Evolutionary conservation across 2,888 invertebrate species (phyloP).

Genomic region (Thera britannica): DNA sequence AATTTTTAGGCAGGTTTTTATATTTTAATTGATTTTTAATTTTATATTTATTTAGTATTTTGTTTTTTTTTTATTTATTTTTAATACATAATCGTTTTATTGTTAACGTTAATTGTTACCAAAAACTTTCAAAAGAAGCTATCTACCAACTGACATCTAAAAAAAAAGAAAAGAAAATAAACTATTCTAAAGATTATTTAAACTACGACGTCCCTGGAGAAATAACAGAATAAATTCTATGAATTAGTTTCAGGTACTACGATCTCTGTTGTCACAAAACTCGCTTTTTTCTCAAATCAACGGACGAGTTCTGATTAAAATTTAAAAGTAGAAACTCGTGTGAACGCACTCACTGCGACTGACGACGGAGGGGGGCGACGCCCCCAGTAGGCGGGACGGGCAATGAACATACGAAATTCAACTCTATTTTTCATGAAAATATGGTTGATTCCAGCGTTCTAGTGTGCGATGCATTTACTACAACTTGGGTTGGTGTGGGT

Average conservation of each 20-base stretch:
- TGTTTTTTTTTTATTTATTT: too few relatives aligned
- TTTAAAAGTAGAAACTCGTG: conserved; percentile 78
- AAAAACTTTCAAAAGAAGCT: too few relatives aligned
- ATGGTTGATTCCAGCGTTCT: conserved; percentile 43
- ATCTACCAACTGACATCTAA: too few relatives aligned
- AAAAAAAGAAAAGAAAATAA: background rate
- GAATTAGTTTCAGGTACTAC: background rate
- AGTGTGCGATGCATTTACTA: conserved; percentile 66
- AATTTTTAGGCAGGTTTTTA: too few relatives aligned
- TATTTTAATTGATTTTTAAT: too few relatives aligned
- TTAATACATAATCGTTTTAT: too few relatives aligned
- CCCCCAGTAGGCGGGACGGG: conserved; percentile 80
- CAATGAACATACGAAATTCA: conserved; percentile 42
- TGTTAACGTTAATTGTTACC: too few relatives aligned
- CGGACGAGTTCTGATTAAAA: conserved; percentile 78
- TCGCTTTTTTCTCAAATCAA: conserved; percentile 71
- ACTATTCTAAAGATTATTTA: background rate
- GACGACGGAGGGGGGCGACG: conserved; percentile 74
- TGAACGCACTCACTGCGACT: conserved; percentile 73
- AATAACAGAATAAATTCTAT: conserved; percentile 5
- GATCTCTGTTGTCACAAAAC: conserved; percentile 61
- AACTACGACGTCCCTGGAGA: background rate
- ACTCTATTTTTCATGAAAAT: conserved; percentile 39
- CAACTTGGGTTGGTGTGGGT: conserved; percentile 67
- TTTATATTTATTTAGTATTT: too few relatives aligned